Evolutionary conservation across 2,888 invertebrate species (phyloP).

Genomic region (Acanthosepion esculentum): DNA sequence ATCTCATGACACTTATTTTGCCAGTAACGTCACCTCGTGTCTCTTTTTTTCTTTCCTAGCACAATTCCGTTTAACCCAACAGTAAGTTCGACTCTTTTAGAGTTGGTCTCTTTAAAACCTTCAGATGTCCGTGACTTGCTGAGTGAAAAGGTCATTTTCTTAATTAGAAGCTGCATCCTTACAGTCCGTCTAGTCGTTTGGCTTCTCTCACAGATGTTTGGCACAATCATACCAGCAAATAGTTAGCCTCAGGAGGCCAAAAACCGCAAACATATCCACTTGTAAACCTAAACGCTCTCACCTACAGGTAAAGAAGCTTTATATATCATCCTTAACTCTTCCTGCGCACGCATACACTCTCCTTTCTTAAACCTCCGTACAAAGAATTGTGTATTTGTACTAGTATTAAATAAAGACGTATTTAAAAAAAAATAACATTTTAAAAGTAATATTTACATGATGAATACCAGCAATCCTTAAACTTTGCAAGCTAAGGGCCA

Average conservation of each 20-base stretch:
- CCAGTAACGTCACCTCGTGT: background rate
- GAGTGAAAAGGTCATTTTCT: background rate
- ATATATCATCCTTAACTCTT: background rate
- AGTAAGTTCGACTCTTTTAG: background rate
- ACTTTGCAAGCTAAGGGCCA: no score
- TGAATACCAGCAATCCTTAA: no score
- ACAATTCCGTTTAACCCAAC: background rate
- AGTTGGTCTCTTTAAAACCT: background rate
- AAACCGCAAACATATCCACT: background rate
- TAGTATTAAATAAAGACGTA: background rate
- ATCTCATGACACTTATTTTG: background rate
- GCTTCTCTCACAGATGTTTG: background rate
- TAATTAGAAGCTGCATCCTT: conserved; percentile 33
- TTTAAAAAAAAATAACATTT: background rate
- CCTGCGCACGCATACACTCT: background rate
- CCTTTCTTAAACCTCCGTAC: background rate
- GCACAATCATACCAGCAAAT: background rate
- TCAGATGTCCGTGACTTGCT: conserved; percentile 33
- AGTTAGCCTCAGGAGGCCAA: background rate
- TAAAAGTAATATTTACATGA: no score
- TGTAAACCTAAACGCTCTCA: background rate
- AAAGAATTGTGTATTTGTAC: background rate
- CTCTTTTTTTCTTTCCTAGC: no score
- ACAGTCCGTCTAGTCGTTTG: conserved; percentile 6
- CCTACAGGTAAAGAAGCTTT: background rate